Evolutionary conservation across 2,797 vertebrate genomes (phyloP), one percentile per base, ranked within the genome.

Genomic region (Manis crassicaudata): DNA sequence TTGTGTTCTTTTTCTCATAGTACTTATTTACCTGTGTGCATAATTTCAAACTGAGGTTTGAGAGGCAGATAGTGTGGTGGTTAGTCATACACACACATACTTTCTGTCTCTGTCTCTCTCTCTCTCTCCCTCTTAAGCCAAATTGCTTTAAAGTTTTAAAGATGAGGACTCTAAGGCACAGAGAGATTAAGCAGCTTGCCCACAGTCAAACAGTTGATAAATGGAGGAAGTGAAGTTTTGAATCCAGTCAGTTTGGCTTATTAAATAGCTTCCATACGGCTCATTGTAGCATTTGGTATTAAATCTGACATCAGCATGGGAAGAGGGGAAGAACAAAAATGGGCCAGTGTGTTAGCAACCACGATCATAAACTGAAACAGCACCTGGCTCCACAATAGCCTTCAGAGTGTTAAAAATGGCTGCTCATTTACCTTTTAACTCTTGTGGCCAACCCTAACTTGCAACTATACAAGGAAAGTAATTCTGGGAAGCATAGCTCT

Each of bases 321-420:
- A 83, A 86, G 27, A 92, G 20, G 35, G 29, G 18, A 13, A 83
- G 43, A 67, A 7, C 8, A 95, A 92, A 94, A 12, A 90, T 86
- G 27, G 27, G 50, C 37, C 60, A 79, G 14, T 18, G 54, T 54
- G 63, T 92, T 52, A 79, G 17, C 76, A 56, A 83, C 6, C 27
- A 43, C 18, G 37, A 68, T 87, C 23, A 56, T 82, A 50, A 92
- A 17, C 14, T 80, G 25, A 92, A 95, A 40, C 8, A 54, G 27
- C 8, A 79, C 17, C 37, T 93, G 70, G 18, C 11, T 40, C 54
- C 40, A 58, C 6, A 70, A 8, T 72, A 40, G 58, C 10, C 8
- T 96, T 95, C 40, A 84, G 37, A 77, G 35, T 87, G 25, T 88
- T 60, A 54, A 84, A 96, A 95, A 76, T 88, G 21, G 13, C 6